Evolutionary conservation across 2,797 vertebrate genomes (phyloP).

Genomic region (Pagetopsis macropterus): DNA sequence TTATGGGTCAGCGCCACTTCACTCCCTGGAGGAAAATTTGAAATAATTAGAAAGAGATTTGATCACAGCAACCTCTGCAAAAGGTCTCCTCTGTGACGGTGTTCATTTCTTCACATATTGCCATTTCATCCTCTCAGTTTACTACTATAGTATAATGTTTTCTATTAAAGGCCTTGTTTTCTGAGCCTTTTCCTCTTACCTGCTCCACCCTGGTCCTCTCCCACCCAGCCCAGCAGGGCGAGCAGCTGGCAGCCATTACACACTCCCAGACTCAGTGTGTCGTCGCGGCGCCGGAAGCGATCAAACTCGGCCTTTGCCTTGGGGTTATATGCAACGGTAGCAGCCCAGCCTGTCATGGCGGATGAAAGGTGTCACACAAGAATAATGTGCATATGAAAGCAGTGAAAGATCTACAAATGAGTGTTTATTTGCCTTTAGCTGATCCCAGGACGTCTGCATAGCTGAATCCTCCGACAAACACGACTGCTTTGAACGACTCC

Average conservation of each 20-base stretch:
- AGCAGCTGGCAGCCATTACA: slow-evolving; percentile 95
- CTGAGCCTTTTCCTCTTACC: slow-evolving; percentile 51
- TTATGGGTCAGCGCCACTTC: slow-evolving; percentile 88
- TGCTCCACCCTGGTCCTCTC: slow-evolving; percentile 58
- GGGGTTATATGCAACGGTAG: slow-evolving; percentile 86
- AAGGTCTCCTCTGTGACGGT: neutral
- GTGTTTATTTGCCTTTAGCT: slow-evolving; percentile 86
- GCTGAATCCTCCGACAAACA: slow-evolving; percentile 96
- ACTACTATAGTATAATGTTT: no score
- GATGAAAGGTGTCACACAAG: slow-evolving; percentile 5
- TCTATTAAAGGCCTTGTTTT: neutral
- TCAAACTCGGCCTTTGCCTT: slow-evolving; percentile 84
- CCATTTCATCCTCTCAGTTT: neutral
- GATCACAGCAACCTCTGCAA: neutral
- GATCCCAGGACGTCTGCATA: slow-evolving; percentile 93
- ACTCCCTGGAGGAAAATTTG: slow-evolving; percentile 56
- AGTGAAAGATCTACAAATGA: neutral
- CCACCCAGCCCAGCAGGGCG: slow-evolving; percentile 92
- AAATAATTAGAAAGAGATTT: neutral
- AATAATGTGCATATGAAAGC: neutral
- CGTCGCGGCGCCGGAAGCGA: slow-evolving; percentile 82
- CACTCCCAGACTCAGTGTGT: slow-evolving; percentile 92
- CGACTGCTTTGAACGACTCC: slow-evolving; percentile 87
- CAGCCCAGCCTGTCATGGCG: slow-evolving; percentile 88
- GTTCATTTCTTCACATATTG: neutral